Evolutionary conservation across 2,888 invertebrate genomes (phyloP), one percentile per base, ranked within the genome.

Genomic region (Rapana venosa): DNA sequence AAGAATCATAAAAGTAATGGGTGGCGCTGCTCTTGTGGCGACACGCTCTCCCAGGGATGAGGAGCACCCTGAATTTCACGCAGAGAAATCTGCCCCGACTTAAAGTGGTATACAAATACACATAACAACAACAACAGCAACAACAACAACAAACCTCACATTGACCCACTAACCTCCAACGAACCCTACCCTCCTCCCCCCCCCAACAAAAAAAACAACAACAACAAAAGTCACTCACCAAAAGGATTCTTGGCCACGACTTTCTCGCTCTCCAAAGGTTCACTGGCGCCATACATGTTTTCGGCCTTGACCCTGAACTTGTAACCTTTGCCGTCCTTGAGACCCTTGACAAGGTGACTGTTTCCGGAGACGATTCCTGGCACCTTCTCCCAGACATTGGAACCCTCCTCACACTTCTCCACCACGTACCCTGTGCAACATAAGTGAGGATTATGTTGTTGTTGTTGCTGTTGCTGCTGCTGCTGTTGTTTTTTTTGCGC

Each of bases 221-320:
- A 22, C 13, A 22, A 17, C 2, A 26, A 66, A 66, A 66, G 13
- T 90, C 94, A 92, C 97, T 96, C 94, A 98, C 98, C 98, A 96
- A 98, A 99, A 93, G 99, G 99, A 96, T 99, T 98, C 96, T 99
- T 99, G 15, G 99, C 99, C 35, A 98, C 96, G 0, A 98, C 98
- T 95, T 98, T 98, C 93, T 98, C 98, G 94, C 98, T 98, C 90
- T 96, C 96, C 90, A 99, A 96, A 0, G 99, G 98, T 93, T 99
- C 99, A 8, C 99, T 98, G 0, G 98, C 97, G 70, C 99, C 99
- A 95, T 99, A 99, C 93, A 99, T 97, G 96, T 99, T 99, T 96
- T 99, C 99, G 32, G 99, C 99, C 90, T 98, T 97, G 47, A 99
- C 98, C 92, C 99, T 97, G 97, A 99, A 99, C 32, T 98, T 97